Evolutionary conservation across 2,888 invertebrate species (phyloP).

Genomic region (Cecidostiba fungosa): DNA sequence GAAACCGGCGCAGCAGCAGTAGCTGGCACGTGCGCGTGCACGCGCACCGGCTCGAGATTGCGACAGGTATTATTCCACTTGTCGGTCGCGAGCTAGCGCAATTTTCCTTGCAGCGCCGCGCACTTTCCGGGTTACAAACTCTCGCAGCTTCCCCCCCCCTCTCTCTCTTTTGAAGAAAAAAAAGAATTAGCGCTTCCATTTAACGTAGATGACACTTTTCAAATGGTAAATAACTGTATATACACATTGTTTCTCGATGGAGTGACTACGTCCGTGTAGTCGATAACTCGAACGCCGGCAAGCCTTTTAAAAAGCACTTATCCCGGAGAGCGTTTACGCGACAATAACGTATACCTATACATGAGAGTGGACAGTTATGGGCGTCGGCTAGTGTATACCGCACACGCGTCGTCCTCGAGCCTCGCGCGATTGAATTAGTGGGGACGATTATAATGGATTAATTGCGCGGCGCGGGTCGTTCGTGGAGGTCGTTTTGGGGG

Average conservation of each 20-base stretch:
- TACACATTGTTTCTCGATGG: neutral
- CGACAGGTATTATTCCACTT: slow-evolving; percentile 57
- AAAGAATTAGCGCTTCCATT: neutral
- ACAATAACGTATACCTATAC: neutral
- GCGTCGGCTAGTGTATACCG: slow-evolving; percentile 10
- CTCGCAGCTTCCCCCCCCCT: too few species aligned
- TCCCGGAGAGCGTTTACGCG: slow-evolving; percentile 1
- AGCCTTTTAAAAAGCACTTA: neutral
- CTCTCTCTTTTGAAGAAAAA: neutral
- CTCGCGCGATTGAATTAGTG: slow-evolving; percentile 48
- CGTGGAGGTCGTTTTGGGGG: slow-evolving; percentile 40
- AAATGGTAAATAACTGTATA: neutral
- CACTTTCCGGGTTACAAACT: slow-evolving; percentile 40
- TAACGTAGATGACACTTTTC: neutral
- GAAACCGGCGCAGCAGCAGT: neutral
- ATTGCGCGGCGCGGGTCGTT: slow-evolving; percentile 46
- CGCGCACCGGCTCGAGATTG: slow-evolving; percentile 26
- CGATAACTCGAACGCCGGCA: neutral
- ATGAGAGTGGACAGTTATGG: slow-evolving; percentile 17
- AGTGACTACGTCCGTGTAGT: neutral
- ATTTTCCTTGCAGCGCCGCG: slow-evolving; percentile 39
- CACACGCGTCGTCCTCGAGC: slow-evolving; percentile 32
- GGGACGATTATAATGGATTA: slow-evolving; percentile 56
- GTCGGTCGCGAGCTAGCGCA: slow-evolving; percentile 15
- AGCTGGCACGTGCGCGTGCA: slow-evolving; percentile 24